Conservation (phyloP, 2,113 vertebrate species). For the Athene noctua region DNA sequence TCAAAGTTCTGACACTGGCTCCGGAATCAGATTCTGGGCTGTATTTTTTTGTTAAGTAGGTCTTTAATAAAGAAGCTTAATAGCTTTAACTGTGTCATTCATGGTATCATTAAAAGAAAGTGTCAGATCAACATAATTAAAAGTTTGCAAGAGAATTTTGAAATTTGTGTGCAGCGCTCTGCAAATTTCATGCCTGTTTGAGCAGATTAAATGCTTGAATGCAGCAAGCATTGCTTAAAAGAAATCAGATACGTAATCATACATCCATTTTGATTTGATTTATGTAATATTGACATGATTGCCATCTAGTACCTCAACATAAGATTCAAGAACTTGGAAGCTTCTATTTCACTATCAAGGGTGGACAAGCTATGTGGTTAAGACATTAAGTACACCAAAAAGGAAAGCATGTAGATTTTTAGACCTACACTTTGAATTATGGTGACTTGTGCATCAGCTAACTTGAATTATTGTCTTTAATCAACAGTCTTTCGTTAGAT, state of each 20-base stretch:
- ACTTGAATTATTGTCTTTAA: not conserved
- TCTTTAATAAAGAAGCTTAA: not conserved
- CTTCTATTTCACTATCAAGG: not conserved
- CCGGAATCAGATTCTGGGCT: not conserved
- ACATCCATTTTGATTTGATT: not conserved
- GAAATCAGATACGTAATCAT: not conserved
- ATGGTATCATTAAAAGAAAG: accelerated
- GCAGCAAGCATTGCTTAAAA: not conserved
- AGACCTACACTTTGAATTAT: not conserved
- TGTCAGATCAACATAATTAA: accelerated
- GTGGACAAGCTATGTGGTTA: not conserved
- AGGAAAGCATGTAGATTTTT: not conserved
- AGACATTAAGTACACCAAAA: not conserved
- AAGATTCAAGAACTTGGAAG: not conserved
- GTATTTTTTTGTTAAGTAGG: not conserved
- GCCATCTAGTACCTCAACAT: not conserved
- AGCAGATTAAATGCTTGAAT: not conserved
- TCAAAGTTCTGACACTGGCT: not conserved
- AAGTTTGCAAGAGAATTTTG: not conserved
- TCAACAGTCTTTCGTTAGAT: not conserved
- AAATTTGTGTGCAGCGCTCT: not conserved
- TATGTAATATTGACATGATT: not conserved
- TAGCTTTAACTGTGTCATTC: not conserved
- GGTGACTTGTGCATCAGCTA: not conserved
- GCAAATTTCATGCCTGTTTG: not conserved